Conservation (phyloP, 2,888 invertebrate species). For the Diplolepis rosae region DNA sequence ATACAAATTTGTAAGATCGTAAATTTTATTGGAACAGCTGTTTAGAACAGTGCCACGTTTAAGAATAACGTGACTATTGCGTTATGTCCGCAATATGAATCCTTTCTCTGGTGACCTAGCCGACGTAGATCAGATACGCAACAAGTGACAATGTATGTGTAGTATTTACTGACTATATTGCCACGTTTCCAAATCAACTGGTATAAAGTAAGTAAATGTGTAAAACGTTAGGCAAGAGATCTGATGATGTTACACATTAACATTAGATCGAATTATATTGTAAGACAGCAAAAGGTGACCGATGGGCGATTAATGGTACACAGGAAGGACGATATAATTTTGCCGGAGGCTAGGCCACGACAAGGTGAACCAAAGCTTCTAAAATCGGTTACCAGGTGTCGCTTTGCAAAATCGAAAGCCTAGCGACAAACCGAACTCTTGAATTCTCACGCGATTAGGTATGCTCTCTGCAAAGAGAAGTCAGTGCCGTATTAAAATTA, state of each 20-base stretch:
- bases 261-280: not conserved
- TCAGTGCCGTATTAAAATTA: conserved; percentile 22
- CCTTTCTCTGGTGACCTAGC: not conserved
- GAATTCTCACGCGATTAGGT: conserved; percentile 16
- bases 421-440: conserved; percentile 8
- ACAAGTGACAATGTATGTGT: not conserved
- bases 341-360: conserved; percentile 71
- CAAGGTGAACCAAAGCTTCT: conserved; percentile 68
- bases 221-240: not conserved
- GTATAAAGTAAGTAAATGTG: not conserved
- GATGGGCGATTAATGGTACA: conserved; percentile 15
- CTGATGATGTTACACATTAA: not conserved
- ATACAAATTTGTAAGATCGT: too few relatives aligned
- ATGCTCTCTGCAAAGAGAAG: conserved; percentile 11
- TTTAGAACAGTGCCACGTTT: not conserved
- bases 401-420: conserved; percentile 29
- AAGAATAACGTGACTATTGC: not conserved
- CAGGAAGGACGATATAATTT: conserved; percentile 44
- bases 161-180: not conserved
- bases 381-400: conserved; percentile 61
- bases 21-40: not conserved
- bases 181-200: not conserved
- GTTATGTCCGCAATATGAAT: not conserved
- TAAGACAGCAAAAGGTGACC: conserved; percentile 2
- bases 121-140: not conserved